phyloP scores from a whole-genome alignment of 30 jellyfish, hydroid and myxozoan genomes.

The Cassiopea xamachana region DNA sequence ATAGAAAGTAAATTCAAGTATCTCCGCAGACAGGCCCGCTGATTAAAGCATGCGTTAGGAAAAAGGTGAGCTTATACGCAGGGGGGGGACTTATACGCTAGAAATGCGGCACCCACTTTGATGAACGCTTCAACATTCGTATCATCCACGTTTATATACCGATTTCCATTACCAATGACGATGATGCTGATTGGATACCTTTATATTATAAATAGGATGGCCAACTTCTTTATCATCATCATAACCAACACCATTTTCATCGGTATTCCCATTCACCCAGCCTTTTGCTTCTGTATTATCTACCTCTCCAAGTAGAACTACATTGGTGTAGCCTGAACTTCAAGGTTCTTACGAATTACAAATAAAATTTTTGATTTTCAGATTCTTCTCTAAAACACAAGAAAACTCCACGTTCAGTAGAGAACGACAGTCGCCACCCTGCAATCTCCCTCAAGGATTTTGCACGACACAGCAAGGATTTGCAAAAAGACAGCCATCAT shows the following conservation, averaged over 20 bases:
- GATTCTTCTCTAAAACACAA: constrained; percentile 43
- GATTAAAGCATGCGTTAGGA: no score
- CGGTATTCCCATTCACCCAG: neutral
- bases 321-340: no score
- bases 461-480: constrained; percentile 47
- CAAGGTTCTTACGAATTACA: no score
- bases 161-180: neutral
- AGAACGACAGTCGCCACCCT: constrained; percentile 66
- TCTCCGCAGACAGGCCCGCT: no score
- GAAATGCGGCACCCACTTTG: no score
- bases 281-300: neutral
- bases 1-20: no score
- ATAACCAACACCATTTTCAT: neutral
- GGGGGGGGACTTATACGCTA: no score
- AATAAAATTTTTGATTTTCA: neutral
- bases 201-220: neutral
- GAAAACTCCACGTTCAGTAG: constrained; percentile 70
- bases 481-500: constrained; percentile 83
- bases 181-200: neutral
- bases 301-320: neutral
- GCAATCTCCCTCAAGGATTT: constrained; percentile 71
- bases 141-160: neutral
- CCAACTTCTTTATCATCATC: neutral
- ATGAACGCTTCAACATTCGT: neutral
- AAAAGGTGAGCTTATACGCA: no score